Base-by-base conservation (phyloP, 2,888 invertebrate species). In the Drosophila prolongata region DNA sequence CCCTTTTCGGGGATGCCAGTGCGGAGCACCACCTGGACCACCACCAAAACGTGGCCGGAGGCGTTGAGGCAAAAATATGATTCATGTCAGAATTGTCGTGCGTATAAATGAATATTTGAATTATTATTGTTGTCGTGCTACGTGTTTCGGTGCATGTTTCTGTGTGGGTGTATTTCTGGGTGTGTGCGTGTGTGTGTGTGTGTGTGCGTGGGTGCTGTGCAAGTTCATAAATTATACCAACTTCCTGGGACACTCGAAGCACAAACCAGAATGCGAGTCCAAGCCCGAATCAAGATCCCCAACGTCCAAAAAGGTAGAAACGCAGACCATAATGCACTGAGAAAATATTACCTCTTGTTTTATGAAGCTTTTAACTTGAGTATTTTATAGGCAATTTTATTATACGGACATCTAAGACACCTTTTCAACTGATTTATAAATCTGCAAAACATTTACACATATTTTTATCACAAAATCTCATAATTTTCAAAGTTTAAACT, bases 81-180 rank as follows among this genome's bases (percentile, higher is more conserved):
- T 76, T 76, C 76, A 76, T 76, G 76, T 76, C 76, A 76, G 72
- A 71, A 76, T 76, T 76, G 76, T 76, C 77, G 77, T 76, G 76
- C 72, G 77, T 77, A 76, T 76, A 76, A 76, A 76, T 76, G 76
- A 76, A 76, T 76, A 76, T 76, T 76, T 76, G 76, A 76, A 76
- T 76, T 76, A 76, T 76, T 76, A 76, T 76, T 76, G 76, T 76
- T 76, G 76, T 71, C 76, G 56, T 57, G 73, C 77, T 71, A 70
- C 72, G 66, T 65, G 76, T 58, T 47, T 66, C 67, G 75, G 54
- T 70, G 50, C 42, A 19, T 34, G 19, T 10, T 3, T 34, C 27
- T 37, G 49, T 62, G 40, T 68, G 49, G 42, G 64, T 67, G 55
- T 40, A 35, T 68, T 40, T 54, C 44, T 27, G n/a, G 37, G 6